Evolutionary conservation across 2,113 vertebrate species (phyloP), one percentile per base, ranked within the genome.

Genomic region (Coryphaenoides rupestris): DNA sequence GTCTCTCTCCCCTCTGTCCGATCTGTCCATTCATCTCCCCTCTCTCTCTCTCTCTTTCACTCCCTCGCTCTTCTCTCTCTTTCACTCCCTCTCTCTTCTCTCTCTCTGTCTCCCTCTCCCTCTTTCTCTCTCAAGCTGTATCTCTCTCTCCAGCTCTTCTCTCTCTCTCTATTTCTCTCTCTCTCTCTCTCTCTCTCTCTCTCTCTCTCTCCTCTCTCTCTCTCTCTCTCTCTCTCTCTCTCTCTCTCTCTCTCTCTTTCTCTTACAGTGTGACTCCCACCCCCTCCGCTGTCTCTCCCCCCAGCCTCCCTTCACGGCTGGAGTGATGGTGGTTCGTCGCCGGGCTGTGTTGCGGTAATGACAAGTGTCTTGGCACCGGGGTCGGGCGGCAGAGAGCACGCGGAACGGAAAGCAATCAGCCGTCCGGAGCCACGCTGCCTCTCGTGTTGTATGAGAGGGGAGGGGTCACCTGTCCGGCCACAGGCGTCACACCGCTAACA

Each of bases 401-500:
- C 1, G 47, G 22, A 53, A 17, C 55, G 62, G 33, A 58, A 73
- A 72, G 79, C 70, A 68, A 72, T 80, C 69, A 65, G 17, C 58
- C 58, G 24, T 49, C 70, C 66, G 62, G 55, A 9, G 21, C 73
- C 71, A 74, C 58, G 5, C 68, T 61, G 58, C 60, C 64, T 78
- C 76, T 55, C 66, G 63, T 69, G 74, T 72, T 65, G 62, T 15
- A 33, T 53, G 71, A 76, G 69, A 83, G 65, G 75, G 71, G 62
- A 72, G 60, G 68, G 79, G 76, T 74, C 73, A 73, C 68, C 61
- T 58, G 64, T 73, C 77, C 73, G 74, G 67, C 23, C n/a, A n/a
- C n/a, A n/a, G n/a, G n/a, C n/a, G n/a, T n/a, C n/a, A n/a, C n/a
- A n/a, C n/a, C n/a, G n/a, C n/a, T n/a, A n/a, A n/a, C n/a, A n/a